These are phyloP conservation scores for Didymodactylos carnosus DNA, from an alignment of 2,888 invertebrate genomes.

Conservation along the genomic window DNA sequence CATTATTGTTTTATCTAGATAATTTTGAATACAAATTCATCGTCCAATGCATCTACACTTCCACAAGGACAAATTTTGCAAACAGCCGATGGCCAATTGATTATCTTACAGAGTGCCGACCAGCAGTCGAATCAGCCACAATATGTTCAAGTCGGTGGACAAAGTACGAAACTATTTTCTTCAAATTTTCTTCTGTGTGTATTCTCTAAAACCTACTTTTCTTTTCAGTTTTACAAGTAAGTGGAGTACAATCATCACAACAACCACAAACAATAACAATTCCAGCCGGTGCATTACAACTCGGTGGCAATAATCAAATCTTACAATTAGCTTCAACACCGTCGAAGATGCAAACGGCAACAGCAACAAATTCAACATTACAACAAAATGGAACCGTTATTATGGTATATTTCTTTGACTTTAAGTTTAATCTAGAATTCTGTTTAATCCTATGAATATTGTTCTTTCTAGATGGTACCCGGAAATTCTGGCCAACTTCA, in stretches of 20 bases:
- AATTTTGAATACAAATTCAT: background rate
- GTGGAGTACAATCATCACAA: background rate
- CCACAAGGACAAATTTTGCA: slow-evolving; percentile 8
- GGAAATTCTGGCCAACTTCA: background rate
- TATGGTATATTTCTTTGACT: background rate
- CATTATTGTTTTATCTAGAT: background rate
- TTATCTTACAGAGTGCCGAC: slow-evolving; percentile 11
- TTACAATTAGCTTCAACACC: background rate
- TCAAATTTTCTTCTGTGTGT: background rate
- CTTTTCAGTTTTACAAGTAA: background rate
- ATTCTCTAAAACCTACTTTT: background rate
- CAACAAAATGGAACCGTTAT: background rate
- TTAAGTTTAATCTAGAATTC: background rate
- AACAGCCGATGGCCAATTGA: slow-evolving; percentile 11
- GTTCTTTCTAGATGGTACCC: background rate
- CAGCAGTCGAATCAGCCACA: background rate
- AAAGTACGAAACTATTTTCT: background rate
- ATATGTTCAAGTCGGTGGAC: background rate
- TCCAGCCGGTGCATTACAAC: background rate
- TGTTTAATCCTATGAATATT: too few species aligned
- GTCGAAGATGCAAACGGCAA: background rate
- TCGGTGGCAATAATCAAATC: background rate
- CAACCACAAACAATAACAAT: background rate
- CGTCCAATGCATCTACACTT: background rate
- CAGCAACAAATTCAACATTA: too few species aligned